phyloP scores from a whole-genome alignment of 2,888 invertebrate species.

The Liodrosophila aerea region DNA sequence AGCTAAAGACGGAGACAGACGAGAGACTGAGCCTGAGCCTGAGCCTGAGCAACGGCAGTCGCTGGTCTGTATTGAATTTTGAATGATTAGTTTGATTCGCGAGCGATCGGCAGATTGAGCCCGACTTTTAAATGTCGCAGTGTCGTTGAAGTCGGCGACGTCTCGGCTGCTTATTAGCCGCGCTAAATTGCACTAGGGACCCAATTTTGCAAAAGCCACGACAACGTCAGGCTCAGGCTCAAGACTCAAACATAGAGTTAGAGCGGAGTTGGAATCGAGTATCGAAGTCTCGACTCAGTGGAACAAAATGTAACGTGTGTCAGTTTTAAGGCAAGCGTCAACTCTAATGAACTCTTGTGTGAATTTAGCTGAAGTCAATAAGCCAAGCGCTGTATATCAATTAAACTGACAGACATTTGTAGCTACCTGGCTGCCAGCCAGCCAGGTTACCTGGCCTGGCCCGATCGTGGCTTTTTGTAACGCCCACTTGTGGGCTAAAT shows the following conservation, averaged over 20 bases:
- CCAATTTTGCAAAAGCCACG: constrained; percentile 74
- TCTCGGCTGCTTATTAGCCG: constrained; percentile 76
- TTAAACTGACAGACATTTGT: constrained; percentile 68
- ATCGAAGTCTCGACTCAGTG: constrained; percentile 26
- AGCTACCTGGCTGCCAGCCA: constrained; percentile 20
- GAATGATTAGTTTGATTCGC: constrained; percentile 79
- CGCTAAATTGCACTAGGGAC: constrained; percentile 78
- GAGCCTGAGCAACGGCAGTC: constrained; percentile 29
- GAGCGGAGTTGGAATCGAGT: constrained; percentile 24
- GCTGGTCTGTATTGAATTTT: constrained; percentile 73
- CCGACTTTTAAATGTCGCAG: constrained; percentile 76
- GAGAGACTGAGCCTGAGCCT: constrained; percentile 7
- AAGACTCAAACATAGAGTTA: constrained; percentile 6
- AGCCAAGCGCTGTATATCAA: constrained; percentile 74
- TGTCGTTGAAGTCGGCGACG: constrained; percentile 61
- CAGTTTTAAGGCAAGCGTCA: constrained; percentile 79
- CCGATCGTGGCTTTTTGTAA: constrained; percentile 40
- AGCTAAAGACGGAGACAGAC: constrained; percentile 11
- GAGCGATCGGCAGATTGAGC: constrained; percentile 76
- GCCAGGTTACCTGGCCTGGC: no score
- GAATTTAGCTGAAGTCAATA: constrained; percentile 76
- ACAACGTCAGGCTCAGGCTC: constrained; percentile 39
- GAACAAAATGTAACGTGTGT: constrained; percentile 76
- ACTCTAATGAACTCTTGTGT: constrained; percentile 79
- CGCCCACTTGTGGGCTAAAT: constrained; percentile 65